phyloP scores from a whole-genome alignment of 2,888 invertebrate species.

The Oeneis ivallda region DNA sequence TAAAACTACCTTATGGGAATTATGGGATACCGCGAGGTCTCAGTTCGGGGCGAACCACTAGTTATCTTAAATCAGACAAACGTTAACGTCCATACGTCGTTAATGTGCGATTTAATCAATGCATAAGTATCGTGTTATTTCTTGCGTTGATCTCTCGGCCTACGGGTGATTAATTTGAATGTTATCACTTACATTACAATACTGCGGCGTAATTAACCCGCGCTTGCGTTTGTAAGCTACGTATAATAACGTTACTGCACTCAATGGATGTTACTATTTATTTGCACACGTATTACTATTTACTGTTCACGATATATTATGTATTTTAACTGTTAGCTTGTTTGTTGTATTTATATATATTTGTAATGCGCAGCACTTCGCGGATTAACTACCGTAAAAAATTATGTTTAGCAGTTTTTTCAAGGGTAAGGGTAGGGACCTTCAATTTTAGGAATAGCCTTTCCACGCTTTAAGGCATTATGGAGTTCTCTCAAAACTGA shows the following conservation, averaged over 20 bases:
- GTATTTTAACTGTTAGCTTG: constrained; percentile 16
- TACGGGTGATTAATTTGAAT: constrained; percentile 23
- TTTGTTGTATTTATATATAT: background rate
- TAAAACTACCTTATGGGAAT: too few species aligned
- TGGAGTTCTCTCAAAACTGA: too few species aligned
- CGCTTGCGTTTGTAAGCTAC: constrained; percentile 8
- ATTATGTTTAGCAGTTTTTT: background rate
- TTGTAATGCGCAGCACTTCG: constrained; percentile 5
- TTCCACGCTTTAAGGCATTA: too few species aligned
- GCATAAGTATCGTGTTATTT: background rate
- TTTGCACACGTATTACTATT: constrained; percentile 11
- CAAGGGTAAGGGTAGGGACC: too few species aligned
- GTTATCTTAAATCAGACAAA: too few species aligned
- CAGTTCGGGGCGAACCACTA: too few species aligned
- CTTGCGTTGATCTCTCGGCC: background rate
- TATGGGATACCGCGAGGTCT: too few species aligned
- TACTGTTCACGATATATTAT: constrained; percentile 19
- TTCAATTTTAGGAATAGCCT: too few species aligned
- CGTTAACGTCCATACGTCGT: too few species aligned
- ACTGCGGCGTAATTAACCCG: constrained; percentile 27
- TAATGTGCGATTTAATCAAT: background rate
- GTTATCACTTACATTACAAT: constrained; percentile 21
- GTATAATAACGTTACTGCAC: constrained; percentile 22
- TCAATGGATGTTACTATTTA: constrained; percentile 16
- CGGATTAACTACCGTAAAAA: background rate